These are phyloP conservation scores for Trachymyrmex cornetzi DNA, from an alignment of 1,140 invertebrate genomes.

Conservation along the genomic window DNA sequence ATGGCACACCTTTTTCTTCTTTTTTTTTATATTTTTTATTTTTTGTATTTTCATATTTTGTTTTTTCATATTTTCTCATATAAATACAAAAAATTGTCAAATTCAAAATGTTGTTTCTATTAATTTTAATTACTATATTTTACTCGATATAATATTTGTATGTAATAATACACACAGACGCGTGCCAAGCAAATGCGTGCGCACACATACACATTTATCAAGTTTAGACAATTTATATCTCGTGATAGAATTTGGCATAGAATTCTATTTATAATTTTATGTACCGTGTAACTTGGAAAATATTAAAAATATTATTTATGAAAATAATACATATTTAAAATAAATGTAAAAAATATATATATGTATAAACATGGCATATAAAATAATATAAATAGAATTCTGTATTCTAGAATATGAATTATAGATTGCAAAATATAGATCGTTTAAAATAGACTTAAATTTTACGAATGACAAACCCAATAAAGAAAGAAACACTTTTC, in stretches of 20 bases:
- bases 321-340: background rate
- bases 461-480: background rate
- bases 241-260: background rate
- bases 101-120: background rate
- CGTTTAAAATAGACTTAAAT: background rate
- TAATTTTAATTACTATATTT: background rate
- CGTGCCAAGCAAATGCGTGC: background rate
- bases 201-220: background rate
- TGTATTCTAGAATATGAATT: background rate
- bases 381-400: background rate
- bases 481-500: background rate
- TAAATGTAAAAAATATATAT: background rate
- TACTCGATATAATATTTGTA: background rate
- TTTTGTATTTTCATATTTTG: background rate
- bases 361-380: background rate
- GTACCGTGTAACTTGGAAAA: background rate
- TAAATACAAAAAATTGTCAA: background rate
- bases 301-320: background rate
- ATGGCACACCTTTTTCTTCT: constrained; percentile 66
- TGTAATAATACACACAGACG: background rate
- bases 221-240: background rate
- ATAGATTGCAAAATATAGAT: too few relatives aligned
- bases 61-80: background rate
- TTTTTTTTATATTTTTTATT: background rate
- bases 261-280: constrained; percentile 1